Conservation (phyloP, 2,797 vertebrate genomes). For the Sebastes nivosus region DNA sequence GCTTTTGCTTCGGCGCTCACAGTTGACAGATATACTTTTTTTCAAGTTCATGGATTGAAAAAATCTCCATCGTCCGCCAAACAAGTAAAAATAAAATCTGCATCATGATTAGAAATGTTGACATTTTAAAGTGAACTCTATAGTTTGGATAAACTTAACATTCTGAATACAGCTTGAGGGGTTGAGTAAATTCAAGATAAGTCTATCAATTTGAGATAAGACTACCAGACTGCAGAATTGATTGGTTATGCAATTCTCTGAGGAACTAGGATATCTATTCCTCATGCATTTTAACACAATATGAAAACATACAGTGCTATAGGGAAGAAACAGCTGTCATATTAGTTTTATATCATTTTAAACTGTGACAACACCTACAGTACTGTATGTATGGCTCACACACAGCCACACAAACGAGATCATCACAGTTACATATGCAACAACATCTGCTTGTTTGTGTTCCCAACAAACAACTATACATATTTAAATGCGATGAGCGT, state of each 20-base stretch:
- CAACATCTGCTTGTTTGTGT: neutral
- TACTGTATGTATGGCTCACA: neutral
- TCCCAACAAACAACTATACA: neutral
- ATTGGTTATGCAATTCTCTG: conserved; percentile 11
- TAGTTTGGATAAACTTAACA: neutral
- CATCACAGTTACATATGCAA: neutral
- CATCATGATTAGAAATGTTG: conserved; percentile 4
- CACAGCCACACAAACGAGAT: neutral
- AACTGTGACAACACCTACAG: neutral
- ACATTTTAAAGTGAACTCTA: conserved; percentile 20
- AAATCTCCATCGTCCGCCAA: neutral
- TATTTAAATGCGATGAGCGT: neutral
- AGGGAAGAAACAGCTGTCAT: neutral
- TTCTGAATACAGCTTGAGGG: conserved; percentile 11
- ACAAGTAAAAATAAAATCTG: conserved; percentile 5
- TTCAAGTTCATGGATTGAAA: conserved; percentile 15
- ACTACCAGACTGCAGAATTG: conserved; percentile 5
- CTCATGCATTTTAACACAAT: conserved; percentile 8
- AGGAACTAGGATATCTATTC: neutral
- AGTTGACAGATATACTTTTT: conserved; percentile 4
- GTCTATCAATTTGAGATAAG: conserved; percentile 18
- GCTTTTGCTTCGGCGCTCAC: neutral
- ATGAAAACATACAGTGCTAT: neutral
- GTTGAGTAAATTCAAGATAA: conserved; percentile 21
- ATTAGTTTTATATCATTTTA: neutral